phyloP scores from a whole-genome alignment of 2,888 invertebrate genomes.

The Plebejus anna region DNA sequence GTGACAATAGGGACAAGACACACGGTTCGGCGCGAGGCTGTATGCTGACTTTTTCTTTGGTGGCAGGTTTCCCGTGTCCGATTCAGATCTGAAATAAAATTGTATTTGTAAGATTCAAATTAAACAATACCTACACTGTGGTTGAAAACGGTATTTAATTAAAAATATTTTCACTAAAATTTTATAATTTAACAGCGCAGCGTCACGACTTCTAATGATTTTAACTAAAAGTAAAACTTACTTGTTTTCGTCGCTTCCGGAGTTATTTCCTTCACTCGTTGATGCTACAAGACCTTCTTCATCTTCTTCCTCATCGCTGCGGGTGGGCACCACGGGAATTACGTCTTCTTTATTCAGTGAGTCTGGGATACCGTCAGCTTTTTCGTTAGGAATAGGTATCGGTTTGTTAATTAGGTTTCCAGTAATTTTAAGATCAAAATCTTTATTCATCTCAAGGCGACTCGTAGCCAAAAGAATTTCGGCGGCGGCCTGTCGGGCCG shows the following conservation, averaged over 20 bases:
- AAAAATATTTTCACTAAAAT: too few relatives aligned
- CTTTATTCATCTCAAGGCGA: conserved; percentile 69
- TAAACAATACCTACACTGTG: neutral
- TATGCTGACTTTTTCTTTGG: conserved; percentile 96
- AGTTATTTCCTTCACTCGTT: conserved; percentile 90
- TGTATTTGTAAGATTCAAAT: neutral
- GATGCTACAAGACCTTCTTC: conserved; percentile 90
- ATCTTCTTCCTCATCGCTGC: conserved; percentile 83
- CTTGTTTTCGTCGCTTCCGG: conserved; percentile 90
- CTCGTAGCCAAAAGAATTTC: conserved; percentile 78
- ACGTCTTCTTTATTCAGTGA: conserved; percentile 81
- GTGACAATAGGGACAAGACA: conserved; percentile 95
- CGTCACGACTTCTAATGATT: too few relatives aligned
- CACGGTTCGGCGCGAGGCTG: conserved; percentile 95
- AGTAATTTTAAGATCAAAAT: conserved; percentile 76
- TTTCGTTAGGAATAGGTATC: conserved; percentile 45
- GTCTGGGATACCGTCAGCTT: conserved; percentile 69
- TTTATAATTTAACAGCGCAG: too few relatives aligned
- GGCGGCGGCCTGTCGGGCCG: conserved; percentile 79
- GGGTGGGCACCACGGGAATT: conserved; percentile 82
- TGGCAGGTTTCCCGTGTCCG: conserved; percentile 77
- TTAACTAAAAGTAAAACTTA: conserved; percentile 50
- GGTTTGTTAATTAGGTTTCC: conserved; percentile 80
- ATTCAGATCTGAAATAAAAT: conserved; percentile 81
- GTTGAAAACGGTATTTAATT: too few relatives aligned